phyloP scores from a whole-genome alignment of 2,797 vertebrate genomes.

The Odontamblyopus rebecca region DNA sequence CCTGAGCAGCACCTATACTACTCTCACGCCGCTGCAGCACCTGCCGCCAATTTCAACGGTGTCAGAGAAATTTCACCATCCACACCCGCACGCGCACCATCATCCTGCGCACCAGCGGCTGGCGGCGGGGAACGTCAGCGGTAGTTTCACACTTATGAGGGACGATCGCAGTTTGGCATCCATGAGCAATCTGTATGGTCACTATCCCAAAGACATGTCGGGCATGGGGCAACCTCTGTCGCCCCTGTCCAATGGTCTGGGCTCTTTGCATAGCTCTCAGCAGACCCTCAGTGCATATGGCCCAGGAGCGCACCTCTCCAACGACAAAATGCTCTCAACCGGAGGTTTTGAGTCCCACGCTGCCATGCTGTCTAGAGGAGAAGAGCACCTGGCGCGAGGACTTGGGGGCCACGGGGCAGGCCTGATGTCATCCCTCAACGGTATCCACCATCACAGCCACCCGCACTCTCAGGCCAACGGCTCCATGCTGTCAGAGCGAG shows the following conservation, averaged over 20 bases:
- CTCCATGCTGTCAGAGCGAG: conserved; percentile 87
- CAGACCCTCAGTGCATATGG: conserved; percentile 90
- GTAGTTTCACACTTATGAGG: conserved; percentile 93
- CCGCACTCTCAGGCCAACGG: conserved; percentile 83
- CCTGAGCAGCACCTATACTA: conserved; percentile 93
- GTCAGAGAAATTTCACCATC: conserved; percentile 94
- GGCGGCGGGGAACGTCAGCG: conserved; percentile 88
- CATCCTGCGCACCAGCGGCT: conserved; percentile 86
- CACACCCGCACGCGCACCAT: conserved; percentile 83
- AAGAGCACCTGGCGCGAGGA: conserved; percentile 88
- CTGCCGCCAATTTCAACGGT: conserved; percentile 93
- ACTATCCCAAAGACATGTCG: conserved; percentile 94
- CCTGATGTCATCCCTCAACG: conserved; percentile 87
- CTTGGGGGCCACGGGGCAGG: conserved; percentile 85
- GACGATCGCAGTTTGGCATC: conserved; percentile 91
- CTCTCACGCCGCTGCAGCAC: conserved; percentile 94
- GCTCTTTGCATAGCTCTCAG: conserved; percentile 88
- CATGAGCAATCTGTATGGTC: conserved; percentile 92
- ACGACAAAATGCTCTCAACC: conserved; percentile 92
- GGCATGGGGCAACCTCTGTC: conserved; percentile 91
- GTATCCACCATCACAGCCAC: conserved; percentile 86
- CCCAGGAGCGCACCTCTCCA: conserved; percentile 86
- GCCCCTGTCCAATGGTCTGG: conserved; percentile 89
- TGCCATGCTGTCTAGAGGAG: conserved; percentile 88
- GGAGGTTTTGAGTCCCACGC: conserved; percentile 92